phyloP scores from a whole-genome alignment of 2,113 vertebrate genomes.

The Chroicocephalus ridibundus region DNA sequence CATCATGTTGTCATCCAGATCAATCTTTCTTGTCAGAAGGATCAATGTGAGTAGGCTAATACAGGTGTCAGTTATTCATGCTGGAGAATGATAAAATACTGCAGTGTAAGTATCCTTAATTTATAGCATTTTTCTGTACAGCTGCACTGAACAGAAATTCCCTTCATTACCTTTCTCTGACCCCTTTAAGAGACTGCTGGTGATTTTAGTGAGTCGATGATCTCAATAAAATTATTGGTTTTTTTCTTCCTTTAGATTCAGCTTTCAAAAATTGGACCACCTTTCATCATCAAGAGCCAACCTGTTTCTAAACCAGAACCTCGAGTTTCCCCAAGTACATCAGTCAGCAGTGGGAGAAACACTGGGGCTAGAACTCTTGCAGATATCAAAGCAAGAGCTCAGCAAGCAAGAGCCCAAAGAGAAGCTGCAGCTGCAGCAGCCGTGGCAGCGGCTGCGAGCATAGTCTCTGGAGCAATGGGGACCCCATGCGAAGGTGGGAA shows the following conservation, averaged over 20 bases:
- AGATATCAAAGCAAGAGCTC: conserved; percentile 86
- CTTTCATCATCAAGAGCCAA: conserved; percentile 86
- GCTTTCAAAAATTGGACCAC: conserved; percentile 84
- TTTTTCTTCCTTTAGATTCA: conserved; percentile 75
- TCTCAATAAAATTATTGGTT: background rate
- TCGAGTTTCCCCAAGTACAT: conserved; percentile 69
- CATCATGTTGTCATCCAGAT: background rate
- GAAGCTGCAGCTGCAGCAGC: conserved; percentile 83
- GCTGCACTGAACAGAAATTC: background rate
- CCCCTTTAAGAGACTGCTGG: background rate
- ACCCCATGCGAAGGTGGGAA: conserved; percentile 79
- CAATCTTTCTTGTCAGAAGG: background rate
- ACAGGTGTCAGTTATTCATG: background rate
- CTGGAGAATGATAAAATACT: background rate
- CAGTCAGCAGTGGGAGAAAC: conserved; percentile 76
- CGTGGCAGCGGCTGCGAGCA: conserved; percentile 78
- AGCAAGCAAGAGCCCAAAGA: conserved; percentile 84
- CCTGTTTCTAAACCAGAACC: conserved; percentile 80
- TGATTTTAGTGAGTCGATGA: background rate
- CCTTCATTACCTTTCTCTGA: background rate
- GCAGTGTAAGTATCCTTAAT: background rate
- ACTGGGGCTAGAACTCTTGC: conserved; percentile 85
- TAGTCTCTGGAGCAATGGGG: conserved; percentile 78
- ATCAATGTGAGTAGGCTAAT: background rate
- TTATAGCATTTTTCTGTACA: background rate